These are phyloP conservation scores for Cervus canadensis DNA, from an alignment of 2,113 vertebrate genomes.

Conservation along the genomic window DNA sequence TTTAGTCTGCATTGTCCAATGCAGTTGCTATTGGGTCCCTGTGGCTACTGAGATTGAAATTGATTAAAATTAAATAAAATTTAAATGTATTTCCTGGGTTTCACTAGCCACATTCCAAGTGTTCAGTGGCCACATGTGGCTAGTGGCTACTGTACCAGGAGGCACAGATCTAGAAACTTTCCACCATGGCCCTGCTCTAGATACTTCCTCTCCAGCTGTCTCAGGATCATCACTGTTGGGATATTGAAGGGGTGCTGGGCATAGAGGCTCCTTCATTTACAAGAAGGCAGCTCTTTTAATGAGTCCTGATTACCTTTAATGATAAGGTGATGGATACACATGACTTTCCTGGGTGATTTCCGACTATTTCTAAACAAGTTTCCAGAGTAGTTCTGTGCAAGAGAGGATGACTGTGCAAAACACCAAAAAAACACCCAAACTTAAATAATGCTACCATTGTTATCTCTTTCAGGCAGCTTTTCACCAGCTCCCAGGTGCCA, in stretches of 20 bases:
- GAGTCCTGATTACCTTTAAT: not conserved
- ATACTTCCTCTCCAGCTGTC: not conserved
- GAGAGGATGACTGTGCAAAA: not conserved
- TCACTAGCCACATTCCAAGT: not conserved
- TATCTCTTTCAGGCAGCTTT: not conserved
- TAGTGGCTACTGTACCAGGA: accelerated
- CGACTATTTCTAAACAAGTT: not conserved
- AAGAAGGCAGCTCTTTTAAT: not conserved
- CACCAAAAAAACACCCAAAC: not conserved
- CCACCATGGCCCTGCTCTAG: not conserved
- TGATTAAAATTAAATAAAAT: not conserved
- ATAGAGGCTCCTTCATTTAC: not conserved
- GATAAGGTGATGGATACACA: not conserved
- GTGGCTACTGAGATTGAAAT: not conserved
- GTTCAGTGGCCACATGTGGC: not conserved
- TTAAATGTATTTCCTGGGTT: not conserved
- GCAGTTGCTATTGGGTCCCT: not conserved
- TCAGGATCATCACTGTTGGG: not conserved
- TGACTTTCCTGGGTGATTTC: not conserved
- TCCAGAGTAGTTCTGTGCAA: not conserved
- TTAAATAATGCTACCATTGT: not conserved
- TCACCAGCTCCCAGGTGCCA: not conserved
- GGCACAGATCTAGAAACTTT: not conserved
- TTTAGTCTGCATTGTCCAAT: not conserved
- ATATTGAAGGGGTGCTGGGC: not conserved